Percentiles rank a stretch among this genome's conserved stretches.
These are phyloP conservation scores for Osmerus eperlanus DNA, from an alignment of 2,113 vertebrate species.

Conservation along the genomic window DNA sequence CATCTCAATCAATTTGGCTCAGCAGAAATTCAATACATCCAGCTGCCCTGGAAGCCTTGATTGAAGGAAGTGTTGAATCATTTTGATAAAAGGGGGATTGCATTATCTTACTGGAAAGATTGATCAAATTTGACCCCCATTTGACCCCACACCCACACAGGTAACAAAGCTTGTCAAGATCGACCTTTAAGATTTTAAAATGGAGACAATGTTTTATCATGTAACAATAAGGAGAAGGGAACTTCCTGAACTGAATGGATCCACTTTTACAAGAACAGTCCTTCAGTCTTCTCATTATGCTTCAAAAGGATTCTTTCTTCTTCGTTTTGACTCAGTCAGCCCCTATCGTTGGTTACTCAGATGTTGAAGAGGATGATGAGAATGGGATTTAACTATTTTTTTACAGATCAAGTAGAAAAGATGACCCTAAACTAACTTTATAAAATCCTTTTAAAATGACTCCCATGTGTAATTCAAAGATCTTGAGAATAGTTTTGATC, in stretches of 20 bases:
- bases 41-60: conserved; percentile 25
- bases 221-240: background rate
- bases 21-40: conserved; percentile 6
- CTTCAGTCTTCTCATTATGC: background rate
- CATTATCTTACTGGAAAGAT: background rate
- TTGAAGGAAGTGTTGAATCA: background rate
- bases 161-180: conserved; percentile 1
- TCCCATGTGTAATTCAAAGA: background rate
- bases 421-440: too few relatives aligned
- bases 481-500: background rate
- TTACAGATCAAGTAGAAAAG: background rate
- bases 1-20: conserved; percentile 8
- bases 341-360: background rate
- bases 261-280: background rate
- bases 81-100: background rate
- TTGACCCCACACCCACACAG: background rate
- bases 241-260: background rate
- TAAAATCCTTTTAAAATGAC: background rate
- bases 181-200: background rate
- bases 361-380: too few relatives aligned
- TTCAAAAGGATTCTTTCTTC: background rate
- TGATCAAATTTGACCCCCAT: background rate
- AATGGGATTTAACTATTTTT: background rate
- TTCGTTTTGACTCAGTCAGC: background rate
- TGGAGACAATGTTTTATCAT: background rate